phyloP scores from a whole-genome alignment of 2,888 invertebrate genomes.

The Eilema sororculum region DNA sequence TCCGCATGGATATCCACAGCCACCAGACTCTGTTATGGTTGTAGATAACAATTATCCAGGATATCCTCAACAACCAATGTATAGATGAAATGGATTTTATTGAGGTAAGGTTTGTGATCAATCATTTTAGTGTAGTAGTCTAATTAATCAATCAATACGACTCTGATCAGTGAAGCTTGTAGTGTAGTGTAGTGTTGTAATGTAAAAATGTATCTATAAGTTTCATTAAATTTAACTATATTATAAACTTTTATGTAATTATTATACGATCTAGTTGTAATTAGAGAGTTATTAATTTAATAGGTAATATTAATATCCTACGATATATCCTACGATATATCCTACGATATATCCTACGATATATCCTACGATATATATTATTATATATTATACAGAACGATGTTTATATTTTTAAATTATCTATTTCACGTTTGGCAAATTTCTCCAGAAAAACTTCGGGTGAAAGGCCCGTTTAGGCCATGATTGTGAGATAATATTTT shows the following conservation, averaged over 20 bases:
- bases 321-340: too few species aligned
- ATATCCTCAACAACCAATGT: conserved; percentile 14
- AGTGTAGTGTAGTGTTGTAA: neutral
- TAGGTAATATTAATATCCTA: neutral
- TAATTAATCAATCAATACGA: neutral
- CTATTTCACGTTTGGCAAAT: neutral
- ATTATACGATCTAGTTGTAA: neutral
- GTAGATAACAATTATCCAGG: conserved; percentile 29
- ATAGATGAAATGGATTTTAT: conserved; percentile 5
- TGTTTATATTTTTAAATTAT: neutral
- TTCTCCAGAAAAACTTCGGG: neutral
- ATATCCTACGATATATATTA: too few species aligned
- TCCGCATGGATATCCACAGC: neutral
- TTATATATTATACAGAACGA: too few species aligned
- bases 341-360: too few species aligned
- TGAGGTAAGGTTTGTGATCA: conserved; percentile 1
- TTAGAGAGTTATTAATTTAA: neutral
- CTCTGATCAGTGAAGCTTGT: neutral
- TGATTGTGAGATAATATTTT: neutral
- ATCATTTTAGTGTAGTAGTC: neutral
- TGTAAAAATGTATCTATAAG: neutral
- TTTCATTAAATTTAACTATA: too few species aligned
- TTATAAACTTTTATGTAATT: too few species aligned
- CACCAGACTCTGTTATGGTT: conserved; percentile 42
- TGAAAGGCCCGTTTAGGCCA: neutral